Evolutionary conservation across 92 coral and sea anemone species (phyloP), one percentile per base, ranked within the genome.

Genomic region (Desmophyllum pertusum): DNA sequence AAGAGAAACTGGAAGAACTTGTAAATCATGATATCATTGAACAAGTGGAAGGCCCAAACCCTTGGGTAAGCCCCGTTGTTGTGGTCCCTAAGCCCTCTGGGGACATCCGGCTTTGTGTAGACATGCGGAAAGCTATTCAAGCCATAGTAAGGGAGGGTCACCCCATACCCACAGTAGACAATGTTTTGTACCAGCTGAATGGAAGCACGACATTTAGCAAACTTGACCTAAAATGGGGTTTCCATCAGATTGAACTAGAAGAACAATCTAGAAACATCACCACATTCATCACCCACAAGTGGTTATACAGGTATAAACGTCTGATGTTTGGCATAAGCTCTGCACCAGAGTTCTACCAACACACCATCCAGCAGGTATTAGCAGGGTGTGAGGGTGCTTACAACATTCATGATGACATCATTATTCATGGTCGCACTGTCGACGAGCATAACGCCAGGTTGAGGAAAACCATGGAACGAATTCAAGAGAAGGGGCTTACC

Each of bases 11-110:
- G 1, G 78, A 81, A 18, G 82, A 75, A 61, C 73, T 81, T 27
- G 86, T 43, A 6, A 72, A 48, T 6, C 77, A 43, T 61, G 86
- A 75, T 35, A 40, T 81, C 21, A 81, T 81, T 68, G 89, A 83
- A 78, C 52, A 79, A 53, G 86, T 84, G 0, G 33, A 59, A 25
- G 87, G 87, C 14, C 87, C 79, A 42, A 67, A 73, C 36, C n/a
- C 76, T 50, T 88, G 91, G 87, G 78, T 87, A n/a, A 70, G 68
- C 37, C 93, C 85, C 4, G 85, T 76, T 3, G 88, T 76, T 3
- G 80, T 84, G 14, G 85, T 90, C 11, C 81, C 79, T 7, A 85
- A 81, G 78, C 67, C 84, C 11, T 7, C 78, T 6, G 91, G 83
- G 10, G 84, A 84, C 69, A 62, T 78, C 10, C 4, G 85, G 38